Conservation (phyloP, 2,113 vertebrate species). For the Periophthalmodon schlosseri region DNA sequence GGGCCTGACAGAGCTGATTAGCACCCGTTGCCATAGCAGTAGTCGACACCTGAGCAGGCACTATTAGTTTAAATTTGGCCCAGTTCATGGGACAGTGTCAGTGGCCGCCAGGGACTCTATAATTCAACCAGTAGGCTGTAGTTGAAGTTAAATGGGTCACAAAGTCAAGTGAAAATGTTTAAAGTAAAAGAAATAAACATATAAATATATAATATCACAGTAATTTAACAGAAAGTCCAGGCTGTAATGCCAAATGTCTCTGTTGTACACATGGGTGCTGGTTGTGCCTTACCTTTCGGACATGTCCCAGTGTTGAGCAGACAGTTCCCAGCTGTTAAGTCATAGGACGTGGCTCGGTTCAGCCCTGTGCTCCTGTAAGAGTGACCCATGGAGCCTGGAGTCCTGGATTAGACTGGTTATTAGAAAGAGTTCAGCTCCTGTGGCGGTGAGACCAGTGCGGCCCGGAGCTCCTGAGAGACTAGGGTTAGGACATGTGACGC, state of each 20-base stretch:
- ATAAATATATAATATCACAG: not conserved
- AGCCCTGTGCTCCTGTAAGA: constrained; percentile 28
- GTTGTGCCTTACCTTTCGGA: constrained; percentile 85
- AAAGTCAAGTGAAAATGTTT: not conserved
- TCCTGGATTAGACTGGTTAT: constrained; percentile 2
- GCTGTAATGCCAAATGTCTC: not conserved
- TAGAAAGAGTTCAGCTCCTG: constrained; percentile 19
- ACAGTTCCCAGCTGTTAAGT: constrained; percentile 44
- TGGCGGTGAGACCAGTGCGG: constrained; percentile 10
- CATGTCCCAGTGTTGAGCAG: constrained; percentile 79
- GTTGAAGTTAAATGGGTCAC: not conserved
- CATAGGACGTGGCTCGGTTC: constrained; percentile 34
- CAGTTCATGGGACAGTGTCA: constrained; percentile 13
- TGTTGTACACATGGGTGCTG: not conserved
- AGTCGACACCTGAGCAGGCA: constrained; percentile 72
- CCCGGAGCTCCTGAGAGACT: constrained; percentile 20
- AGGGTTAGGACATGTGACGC: constrained; percentile 11
- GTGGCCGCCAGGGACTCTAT: constrained; percentile 18
- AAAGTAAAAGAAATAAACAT: not conserved
- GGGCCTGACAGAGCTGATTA: constrained; percentile 71
- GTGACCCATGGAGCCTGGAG: constrained; percentile 66
- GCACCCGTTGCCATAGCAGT: constrained; percentile 67
- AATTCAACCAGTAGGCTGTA: constrained; percentile 18
- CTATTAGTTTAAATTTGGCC: constrained; percentile 52
- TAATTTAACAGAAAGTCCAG: not conserved